These are phyloP conservation scores for Synaphobranchus kaupii DNA, from an alignment of 2,797 vertebrate species.

Conservation along the genomic window DNA sequence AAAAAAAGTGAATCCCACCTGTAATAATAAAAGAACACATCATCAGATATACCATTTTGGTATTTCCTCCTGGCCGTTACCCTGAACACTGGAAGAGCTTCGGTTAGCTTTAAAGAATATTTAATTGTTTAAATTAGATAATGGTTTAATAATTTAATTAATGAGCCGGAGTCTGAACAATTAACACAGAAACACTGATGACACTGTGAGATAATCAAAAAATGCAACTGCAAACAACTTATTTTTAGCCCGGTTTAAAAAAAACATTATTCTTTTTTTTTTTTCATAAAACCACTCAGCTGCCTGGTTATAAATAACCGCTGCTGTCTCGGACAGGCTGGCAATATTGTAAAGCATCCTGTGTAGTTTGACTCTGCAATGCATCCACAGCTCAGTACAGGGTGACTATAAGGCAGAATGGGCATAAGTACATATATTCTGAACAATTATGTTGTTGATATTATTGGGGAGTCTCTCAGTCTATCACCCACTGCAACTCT, in stretches of 20 bases:
- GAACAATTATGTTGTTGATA: not conserved
- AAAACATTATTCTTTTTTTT: too few relatives aligned
- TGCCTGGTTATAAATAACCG: conserved; percentile 11
- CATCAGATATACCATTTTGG: too few relatives aligned
- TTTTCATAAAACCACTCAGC: too few relatives aligned
- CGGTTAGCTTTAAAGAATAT: too few relatives aligned
- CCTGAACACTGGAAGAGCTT: too few relatives aligned
- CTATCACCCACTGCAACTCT: not conserved
- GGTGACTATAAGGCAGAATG: too few relatives aligned
- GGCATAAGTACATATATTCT: not conserved
- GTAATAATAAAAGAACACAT: too few relatives aligned
- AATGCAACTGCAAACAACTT: not conserved
- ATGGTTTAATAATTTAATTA: not conserved
- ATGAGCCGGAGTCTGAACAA: not conserved
- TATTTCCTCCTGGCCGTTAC: too few relatives aligned
- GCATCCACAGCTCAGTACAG: too few relatives aligned
- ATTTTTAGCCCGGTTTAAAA: not conserved
- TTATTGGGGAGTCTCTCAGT: not conserved
- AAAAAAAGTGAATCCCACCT: not conserved
- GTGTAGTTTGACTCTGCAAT: not conserved
- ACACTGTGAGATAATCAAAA: not conserved
- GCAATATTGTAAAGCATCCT: not conserved
- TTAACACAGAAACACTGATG: not conserved
- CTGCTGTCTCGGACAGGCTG: not conserved
- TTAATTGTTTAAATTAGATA: too few relatives aligned